Evolutionary conservation across 2,888 invertebrate species (phyloP).

Genomic region (Incurvaria masculella): DNA sequence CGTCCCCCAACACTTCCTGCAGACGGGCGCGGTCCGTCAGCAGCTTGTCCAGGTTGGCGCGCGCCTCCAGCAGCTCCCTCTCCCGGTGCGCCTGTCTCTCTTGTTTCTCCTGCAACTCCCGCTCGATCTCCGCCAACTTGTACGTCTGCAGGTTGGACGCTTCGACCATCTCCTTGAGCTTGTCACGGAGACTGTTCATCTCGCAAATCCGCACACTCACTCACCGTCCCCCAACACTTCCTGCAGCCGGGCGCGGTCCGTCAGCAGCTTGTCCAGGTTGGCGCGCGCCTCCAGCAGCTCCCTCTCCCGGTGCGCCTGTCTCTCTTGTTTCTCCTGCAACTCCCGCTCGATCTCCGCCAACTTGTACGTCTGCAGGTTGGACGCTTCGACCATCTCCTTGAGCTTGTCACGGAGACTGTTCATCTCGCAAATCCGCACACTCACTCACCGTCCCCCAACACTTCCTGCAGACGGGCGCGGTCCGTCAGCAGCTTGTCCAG

Average conservation of each 20-base stretch:
- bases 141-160: conserved; percentile 31
- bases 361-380: conserved; percentile 30
- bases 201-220: conserved; percentile 32
- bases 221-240: conserved; percentile 51
- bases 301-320: conserved; percentile 43
- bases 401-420: conserved; percentile 32
- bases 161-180: conserved; percentile 31
- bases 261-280: conserved; percentile 50
- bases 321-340: conserved; percentile 42
- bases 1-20: conserved; percentile 44
- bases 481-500: conserved; percentile 52
- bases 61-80: conserved; percentile 42
- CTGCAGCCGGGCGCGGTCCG: conserved; percentile 38
- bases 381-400: conserved; percentile 29
- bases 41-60: conserved; percentile 50
- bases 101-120: conserved; percentile 39
- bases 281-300: conserved; percentile 45
- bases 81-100: conserved; percentile 46
- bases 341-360: conserved; percentile 35
- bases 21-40: conserved; percentile 41
- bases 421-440: conserved; percentile 34
- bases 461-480: conserved; percentile 35
- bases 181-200: conserved; percentile 31
- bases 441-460: conserved; percentile 49
- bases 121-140: conserved; percentile 33